Conservation (phyloP, 2,113 vertebrate species). For the Podarcis raffonei region DNA sequence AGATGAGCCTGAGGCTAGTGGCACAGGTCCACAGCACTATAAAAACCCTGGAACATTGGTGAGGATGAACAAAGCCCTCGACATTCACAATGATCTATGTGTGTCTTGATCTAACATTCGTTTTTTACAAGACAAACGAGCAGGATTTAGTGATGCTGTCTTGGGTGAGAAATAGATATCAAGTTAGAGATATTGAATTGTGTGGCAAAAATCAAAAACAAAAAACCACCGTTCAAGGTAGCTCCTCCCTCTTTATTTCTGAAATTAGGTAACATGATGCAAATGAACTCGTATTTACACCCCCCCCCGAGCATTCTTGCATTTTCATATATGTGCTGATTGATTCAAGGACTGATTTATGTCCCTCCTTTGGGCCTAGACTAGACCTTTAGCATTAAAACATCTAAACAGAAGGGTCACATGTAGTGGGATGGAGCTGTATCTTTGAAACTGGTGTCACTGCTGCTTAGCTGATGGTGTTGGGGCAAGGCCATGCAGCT, state of each 20-base stretch:
- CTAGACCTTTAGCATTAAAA: background rate
- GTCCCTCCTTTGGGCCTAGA: background rate
- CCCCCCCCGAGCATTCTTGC: too few relatives aligned
- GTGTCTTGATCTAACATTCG: background rate
- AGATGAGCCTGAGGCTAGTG: background rate
- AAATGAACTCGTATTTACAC: background rate
- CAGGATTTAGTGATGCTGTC: conserved; percentile 5
- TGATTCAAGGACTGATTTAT: background rate
- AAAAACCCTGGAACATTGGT: conserved; percentile 10
- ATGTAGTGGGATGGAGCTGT: too few relatives aligned
- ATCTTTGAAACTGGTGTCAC: too few relatives aligned
- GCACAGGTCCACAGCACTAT: background rate
- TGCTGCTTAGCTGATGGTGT: too few relatives aligned
- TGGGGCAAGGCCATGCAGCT: background rate
- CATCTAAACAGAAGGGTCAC: background rate
- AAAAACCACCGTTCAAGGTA: background rate
- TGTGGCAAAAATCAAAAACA: background rate
- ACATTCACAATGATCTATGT: conserved; percentile 6
- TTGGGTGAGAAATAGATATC: background rate
- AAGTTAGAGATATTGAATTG: conserved; percentile 2
- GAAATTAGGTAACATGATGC: background rate
- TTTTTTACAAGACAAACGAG: background rate
- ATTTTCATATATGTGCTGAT: background rate
- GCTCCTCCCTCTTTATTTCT: too few relatives aligned
- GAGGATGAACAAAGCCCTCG: background rate